Evolutionary conservation across 1,140 invertebrate species (phyloP).

Genomic region (Bombus breviceps): DNA sequence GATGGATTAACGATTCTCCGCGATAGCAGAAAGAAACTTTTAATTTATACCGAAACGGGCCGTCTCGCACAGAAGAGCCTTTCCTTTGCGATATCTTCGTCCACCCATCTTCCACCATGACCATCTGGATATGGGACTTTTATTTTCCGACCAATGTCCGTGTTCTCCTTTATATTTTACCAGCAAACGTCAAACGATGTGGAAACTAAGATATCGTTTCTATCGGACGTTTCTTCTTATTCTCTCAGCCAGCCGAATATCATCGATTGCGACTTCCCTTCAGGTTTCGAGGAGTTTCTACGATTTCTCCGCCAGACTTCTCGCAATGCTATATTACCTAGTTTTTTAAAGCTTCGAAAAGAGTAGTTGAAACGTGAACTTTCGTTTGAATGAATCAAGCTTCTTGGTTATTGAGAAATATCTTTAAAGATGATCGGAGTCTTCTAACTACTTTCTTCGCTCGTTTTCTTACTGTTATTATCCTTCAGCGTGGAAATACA

Average conservation of each 20-base stretch:
- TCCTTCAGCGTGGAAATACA: neutral
- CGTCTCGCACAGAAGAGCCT: constrained; percentile 41
- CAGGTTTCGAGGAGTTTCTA: neutral
- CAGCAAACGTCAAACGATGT: constrained; percentile 58
- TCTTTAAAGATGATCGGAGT: neutral
- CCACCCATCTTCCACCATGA: constrained; percentile 1
- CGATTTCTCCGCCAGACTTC: neutral
- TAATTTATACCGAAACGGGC: constrained; percentile 70
- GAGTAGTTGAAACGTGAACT: neutral
- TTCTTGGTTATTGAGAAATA: neutral
- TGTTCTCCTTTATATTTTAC: constrained; percentile 40
- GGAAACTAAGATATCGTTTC: constrained; percentile 60
- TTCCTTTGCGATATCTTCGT: constrained; percentile 32
- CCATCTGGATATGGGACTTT: constrained; percentile 42
- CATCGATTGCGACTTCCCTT: constrained; percentile 20
- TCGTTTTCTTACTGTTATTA: neutral
- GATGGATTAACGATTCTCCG: constrained; percentile 70
- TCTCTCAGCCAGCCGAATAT: constrained; percentile 17
- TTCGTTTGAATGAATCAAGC: neutral
- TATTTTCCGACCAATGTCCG: constrained; percentile 45
- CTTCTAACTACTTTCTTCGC: too few species aligned
- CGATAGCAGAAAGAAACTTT: constrained; percentile 62
- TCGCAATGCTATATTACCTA: neutral
- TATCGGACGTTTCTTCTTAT: constrained; percentile 24
- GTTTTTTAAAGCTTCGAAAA: neutral